Conservation (phyloP, 2,888 invertebrate genomes). For the Agrochola lychnidis region DNA sequence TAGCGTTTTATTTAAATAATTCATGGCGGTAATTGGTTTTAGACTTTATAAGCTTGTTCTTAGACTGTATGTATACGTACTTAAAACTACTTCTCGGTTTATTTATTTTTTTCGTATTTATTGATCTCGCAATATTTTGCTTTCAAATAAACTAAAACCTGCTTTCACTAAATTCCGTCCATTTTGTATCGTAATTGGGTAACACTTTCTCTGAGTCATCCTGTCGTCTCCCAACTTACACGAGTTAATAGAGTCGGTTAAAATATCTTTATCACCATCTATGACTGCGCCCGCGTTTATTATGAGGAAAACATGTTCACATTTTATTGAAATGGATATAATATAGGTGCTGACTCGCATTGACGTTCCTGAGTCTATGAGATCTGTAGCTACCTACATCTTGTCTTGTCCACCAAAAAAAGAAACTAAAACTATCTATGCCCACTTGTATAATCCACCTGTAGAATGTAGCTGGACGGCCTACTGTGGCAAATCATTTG, state of each 20-base stretch:
- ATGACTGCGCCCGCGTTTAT: background rate
- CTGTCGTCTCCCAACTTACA: background rate
- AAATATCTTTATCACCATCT: background rate
- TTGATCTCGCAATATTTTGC: background rate
- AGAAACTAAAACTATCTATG: constrained; percentile 10
- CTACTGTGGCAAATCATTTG: constrained; percentile 26
- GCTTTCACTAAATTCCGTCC: background rate
- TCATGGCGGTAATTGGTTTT: constrained; percentile 10
- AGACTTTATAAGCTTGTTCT: background rate
- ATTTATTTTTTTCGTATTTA: background rate
- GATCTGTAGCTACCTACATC: background rate
- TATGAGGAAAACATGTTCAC: background rate
- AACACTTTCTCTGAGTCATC: background rate
- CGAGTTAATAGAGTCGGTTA: background rate
- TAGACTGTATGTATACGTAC: background rate
- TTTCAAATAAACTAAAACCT: background rate
- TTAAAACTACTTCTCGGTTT: background rate
- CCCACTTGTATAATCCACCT: constrained; percentile 38
- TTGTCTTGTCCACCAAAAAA: constrained; percentile 22
- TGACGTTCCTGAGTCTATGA: background rate
- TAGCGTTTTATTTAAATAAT: constrained; percentile 4
- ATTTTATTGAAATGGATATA: background rate
- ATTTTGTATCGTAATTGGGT: background rate
- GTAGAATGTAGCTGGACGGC: constrained; percentile 37
- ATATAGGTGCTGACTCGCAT: background rate